Base-by-base conservation (phyloP, 2,888 invertebrate species). In the Hermodice carunculata region DNA sequence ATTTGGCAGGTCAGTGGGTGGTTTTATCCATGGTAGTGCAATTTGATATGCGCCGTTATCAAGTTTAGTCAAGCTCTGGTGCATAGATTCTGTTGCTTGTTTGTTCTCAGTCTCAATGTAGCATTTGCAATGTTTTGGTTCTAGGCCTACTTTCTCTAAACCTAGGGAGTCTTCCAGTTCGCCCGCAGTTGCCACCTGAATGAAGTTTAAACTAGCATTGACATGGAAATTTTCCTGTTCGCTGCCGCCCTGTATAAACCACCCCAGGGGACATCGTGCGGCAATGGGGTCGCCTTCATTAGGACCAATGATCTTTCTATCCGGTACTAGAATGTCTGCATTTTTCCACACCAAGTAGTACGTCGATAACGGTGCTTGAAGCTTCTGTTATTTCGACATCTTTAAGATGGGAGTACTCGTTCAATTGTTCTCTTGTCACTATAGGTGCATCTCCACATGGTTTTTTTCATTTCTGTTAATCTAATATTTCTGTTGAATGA, bases 121-220 rank as follows among this genome's bases (percentile, higher is more conserved):
- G 32, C 53, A 59, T 59, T 58, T 37, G 37, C 37, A 37, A 37
- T 17, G 37, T 37, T 8, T 8, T 37, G 37, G 37, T 57, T 6
- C 60, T 6, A 59, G 3, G 6, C 57, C 57, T 11, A 14, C 29
- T 4, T 19, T 14, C 6, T 60, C 60, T n/a, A 53, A 32, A 11
- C 60, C 60, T 11, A 59, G 54, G 56, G 57, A 59, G 28, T 59
- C 60, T 22, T 59, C 60, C 31, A 59, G 34, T 17, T 59, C 60
- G 37, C 60, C 37, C 19, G 26, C 24, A 19, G 52, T 26, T n/a
- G 60, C 14, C 26, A 59, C 32, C 14, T 60, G 58, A 29, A 28
- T 37, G n/a, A 31, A 52, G 31, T 52, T 19, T 17, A 52, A 31
- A 11, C 11, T 11, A 11, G n/a, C 14, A 19, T 34, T 58, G 22